phyloP scores from a whole-genome alignment of 2,888 invertebrate genomes.

The Heliconius erato region DNA sequence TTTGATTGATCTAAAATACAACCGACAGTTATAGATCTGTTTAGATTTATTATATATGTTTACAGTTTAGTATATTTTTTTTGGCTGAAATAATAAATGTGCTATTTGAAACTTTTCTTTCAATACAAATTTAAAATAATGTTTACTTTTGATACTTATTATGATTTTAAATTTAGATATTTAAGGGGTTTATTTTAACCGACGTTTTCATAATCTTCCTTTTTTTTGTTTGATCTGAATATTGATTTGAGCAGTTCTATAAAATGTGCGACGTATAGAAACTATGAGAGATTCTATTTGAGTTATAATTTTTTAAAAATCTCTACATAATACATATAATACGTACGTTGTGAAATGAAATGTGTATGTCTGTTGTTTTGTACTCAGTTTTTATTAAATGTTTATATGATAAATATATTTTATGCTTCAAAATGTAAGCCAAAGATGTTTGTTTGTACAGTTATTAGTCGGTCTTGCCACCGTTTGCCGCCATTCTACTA shows the following conservation, averaged over 20 bases:
- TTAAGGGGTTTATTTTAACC: no score
- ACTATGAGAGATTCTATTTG: slow-evolving; percentile 12
- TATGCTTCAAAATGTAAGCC: slow-evolving; percentile 81
- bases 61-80: no score
- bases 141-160: no score
- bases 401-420: slow-evolving; percentile 49
- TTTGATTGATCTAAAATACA: no score
- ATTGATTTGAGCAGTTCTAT: background rate
- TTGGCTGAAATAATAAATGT: no score
- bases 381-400: slow-evolving; percentile 50
- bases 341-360: slow-evolving; percentile 33
- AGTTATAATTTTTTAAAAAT: slow-evolving; percentile 44
- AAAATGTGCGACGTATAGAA: background rate
- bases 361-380: slow-evolving; percentile 48
- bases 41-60: no score
- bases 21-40: no score
- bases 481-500: slow-evolving; percentile 30
- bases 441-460: slow-evolving; percentile 72
- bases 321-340: slow-evolving; percentile 28
- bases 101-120: no score
- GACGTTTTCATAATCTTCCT: no score
- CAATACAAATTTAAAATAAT: no score
- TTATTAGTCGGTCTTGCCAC: slow-evolving; percentile 62
- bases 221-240: background rate
- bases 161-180: no score